phyloP scores from a whole-genome alignment of 2,113 vertebrate species.

The Epinephelus cyanopodus region DNA sequence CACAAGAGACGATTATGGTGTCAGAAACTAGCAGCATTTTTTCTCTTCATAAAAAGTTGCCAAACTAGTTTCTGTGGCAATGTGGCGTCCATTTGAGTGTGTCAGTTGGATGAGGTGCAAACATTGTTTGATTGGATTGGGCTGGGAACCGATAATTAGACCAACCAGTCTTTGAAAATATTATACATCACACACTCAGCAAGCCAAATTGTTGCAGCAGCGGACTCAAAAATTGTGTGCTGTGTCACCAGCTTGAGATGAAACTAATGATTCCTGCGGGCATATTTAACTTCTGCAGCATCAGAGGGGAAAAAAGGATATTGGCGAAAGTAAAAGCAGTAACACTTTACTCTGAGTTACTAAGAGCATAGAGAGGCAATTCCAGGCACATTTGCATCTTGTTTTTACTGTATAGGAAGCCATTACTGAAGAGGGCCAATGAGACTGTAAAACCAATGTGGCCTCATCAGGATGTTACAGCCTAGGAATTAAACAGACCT shows the following conservation, averaged over 20 bases:
- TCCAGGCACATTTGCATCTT: background rate
- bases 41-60: conserved; percentile 6
- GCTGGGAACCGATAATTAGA: conserved; percentile 31
- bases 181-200: conserved; percentile 27
- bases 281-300: conserved; percentile 12
- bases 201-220: conserved; percentile 24
- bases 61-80: conserved; percentile 3
- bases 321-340: background rate
- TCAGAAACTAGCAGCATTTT: background rate
- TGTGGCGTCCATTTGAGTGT: conserved; percentile 1
- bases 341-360: conserved; percentile 15
- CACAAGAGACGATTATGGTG: too few relatives aligned
- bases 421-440: background rate
- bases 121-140: conserved; percentile 29
- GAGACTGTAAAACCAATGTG: background rate
- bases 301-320: background rate
- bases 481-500: background rate
- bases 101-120: conserved; percentile 17
- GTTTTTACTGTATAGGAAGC: conserved; percentile 1
- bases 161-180: conserved; percentile 36
- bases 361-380: background rate
- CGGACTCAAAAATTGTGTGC: conserved; percentile 1
- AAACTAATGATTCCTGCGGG: conserved; percentile 36
- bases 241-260: conserved; percentile 22
- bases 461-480: background rate